Percentiles rank a stretch among this genome's conserved stretches.
These are phyloP conservation scores for Euzetes globulus DNA, from an alignment of 2,888 invertebrate genomes.

Conservation along the genomic window DNA sequence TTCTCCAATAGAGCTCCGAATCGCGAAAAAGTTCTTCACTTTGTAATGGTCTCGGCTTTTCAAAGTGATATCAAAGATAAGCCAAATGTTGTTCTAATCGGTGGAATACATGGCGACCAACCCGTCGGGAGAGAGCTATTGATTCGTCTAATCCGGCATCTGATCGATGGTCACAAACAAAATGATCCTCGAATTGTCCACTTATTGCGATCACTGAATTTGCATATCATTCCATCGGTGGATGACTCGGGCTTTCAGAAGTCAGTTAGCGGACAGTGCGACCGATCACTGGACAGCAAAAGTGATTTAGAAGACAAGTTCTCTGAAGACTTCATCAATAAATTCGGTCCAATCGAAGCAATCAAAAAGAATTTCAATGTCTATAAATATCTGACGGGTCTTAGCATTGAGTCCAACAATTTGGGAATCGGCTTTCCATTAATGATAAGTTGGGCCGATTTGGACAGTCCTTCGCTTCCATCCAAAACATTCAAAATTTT, in stretches of 20 bases:
- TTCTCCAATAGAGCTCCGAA: constrained; percentile 57
- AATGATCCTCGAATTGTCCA: constrained; percentile 59
- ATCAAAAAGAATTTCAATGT: constrained; percentile 39
- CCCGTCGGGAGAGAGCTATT: constrained; percentile 76
- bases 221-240: constrained; percentile 69
- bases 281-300: neutral
- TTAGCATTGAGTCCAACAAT: constrained; percentile 39
- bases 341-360: constrained; percentile 38
- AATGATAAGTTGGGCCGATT: neutral
- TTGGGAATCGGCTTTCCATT: constrained; percentile 36
- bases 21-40: constrained; percentile 37
- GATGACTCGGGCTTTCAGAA: constrained; percentile 55
- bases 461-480: constrained; percentile 24
- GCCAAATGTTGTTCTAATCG: constrained; percentile 72
- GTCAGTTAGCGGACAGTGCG: constrained; percentile 44
- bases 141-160: constrained; percentile 70
- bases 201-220: constrained; percentile 62
- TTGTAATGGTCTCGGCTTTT: constrained; percentile 36
- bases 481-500: constrained; percentile 33
- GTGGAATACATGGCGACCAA: constrained; percentile 71
- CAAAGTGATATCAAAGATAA: constrained; percentile 56
- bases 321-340: constrained; percentile 36
- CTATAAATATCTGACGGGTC: constrained; percentile 42
- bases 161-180: constrained; percentile 58
- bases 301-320: constrained; percentile 39